phyloP scores from a whole-genome alignment of 1,140 invertebrate genomes.

The Ectropis grisescens region DNA sequence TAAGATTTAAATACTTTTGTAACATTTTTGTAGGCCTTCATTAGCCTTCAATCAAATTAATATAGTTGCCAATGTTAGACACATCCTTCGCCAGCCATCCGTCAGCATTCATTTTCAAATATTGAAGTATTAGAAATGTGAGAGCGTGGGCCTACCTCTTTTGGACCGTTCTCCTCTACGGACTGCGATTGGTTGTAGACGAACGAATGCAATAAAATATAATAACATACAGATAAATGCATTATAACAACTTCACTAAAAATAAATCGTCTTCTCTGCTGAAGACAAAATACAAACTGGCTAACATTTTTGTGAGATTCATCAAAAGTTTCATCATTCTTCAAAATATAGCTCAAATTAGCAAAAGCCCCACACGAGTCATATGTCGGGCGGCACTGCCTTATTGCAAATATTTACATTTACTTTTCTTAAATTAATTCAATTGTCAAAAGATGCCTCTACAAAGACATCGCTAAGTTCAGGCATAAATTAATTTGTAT shows the following conservation, averaged over 20 bases:
- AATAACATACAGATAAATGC: conserved; percentile 68
- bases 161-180: conserved; percentile 66
- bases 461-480: conserved; percentile 65
- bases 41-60: no score
- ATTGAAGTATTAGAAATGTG: conserved; percentile 28
- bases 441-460: conserved; percentile 60
- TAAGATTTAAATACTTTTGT: no score
- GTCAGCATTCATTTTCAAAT: conserved; percentile 28
- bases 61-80: no score
- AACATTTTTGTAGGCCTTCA: no score
- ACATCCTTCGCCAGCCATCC: conserved; percentile 27
- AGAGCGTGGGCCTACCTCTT: conserved; percentile 58
- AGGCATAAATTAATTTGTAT: conserved; percentile 53
- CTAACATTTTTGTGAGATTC: conserved; percentile 38
- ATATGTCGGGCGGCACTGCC: conserved; percentile 49
- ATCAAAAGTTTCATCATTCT: conserved; percentile 55
- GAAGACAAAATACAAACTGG: conserved; percentile 48
- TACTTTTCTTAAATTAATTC: conserved; percentile 52
- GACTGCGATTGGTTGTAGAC: conserved; percentile 69
- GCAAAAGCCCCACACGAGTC: conserved; percentile 59
- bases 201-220: conserved; percentile 69
- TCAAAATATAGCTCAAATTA: conserved; percentile 46
- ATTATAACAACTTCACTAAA: conserved; percentile 60
- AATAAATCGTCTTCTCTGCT: conserved; percentile 46
- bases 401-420: conserved; percentile 65